phyloP scores from a whole-genome alignment of 1,140 invertebrate genomes.

The Macrosteles quadrilineatus region DNA sequence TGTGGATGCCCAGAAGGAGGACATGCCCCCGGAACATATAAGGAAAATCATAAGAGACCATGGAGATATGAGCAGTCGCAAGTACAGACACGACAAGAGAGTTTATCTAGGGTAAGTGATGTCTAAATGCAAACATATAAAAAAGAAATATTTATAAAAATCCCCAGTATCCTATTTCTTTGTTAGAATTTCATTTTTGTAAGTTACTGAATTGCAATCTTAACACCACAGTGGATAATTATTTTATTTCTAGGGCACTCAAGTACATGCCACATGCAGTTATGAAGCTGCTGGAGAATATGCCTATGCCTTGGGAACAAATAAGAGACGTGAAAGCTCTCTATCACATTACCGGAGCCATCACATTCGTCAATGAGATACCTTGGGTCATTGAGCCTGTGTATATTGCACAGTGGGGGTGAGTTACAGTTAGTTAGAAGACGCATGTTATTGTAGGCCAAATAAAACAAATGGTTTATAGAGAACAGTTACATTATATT shows the following conservation, averaged over 20 bases:
- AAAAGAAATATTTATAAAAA: background rate
- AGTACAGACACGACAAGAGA: conserved; percentile 98
- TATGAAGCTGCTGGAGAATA: conserved; percentile 97
- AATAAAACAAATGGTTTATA: too few species aligned
- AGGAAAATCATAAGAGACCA: conserved; percentile 99
- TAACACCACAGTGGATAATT: too few species aligned
- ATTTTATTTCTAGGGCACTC: conserved; percentile 68
- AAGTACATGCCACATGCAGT: conserved; percentile 99
- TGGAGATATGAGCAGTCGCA: conserved; percentile 98
- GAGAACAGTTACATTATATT: too few species aligned
- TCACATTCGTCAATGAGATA: conserved; percentile 99
- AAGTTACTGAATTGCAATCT: background rate
- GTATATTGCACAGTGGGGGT: conserved; percentile 99
- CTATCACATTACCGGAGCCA: conserved; percentile 99
- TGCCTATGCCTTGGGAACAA: conserved; percentile 99
- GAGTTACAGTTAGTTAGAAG: conserved; percentile 44
- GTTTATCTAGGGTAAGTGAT: conserved; percentile 87
- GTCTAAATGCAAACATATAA: background rate
- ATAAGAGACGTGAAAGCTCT: conserved; percentile 97
- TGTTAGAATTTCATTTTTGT: background rate
- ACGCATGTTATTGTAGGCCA: too few species aligned
- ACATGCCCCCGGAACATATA: conserved; percentile 99
- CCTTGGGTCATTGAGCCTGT: conserved; percentile 99
- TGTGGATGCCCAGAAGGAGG: conserved; percentile 98
- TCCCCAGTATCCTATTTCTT: background rate